A percentile compares a stretch with the other conserved stretches of the same genome.
Evolutionary conservation across 2,888 invertebrate genomes (phyloP).

Genomic region (Eugnorisma glareosa): DNA sequence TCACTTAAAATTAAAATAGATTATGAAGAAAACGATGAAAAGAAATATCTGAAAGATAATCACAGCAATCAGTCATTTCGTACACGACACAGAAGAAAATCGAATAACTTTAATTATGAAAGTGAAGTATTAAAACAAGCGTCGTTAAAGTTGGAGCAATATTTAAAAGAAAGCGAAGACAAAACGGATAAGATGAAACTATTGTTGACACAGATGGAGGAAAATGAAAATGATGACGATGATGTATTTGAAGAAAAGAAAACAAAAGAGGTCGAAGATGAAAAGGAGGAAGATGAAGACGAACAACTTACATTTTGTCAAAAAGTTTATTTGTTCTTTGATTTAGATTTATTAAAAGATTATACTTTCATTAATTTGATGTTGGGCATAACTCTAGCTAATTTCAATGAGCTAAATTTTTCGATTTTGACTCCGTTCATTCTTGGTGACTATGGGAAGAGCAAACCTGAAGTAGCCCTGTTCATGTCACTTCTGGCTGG

Average conservation of each 20-base stretch:
- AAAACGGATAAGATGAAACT: conserved; percentile 79
- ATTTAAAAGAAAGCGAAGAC: conserved; percentile 84
- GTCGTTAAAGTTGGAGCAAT: conserved; percentile 88
- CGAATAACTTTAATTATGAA: conserved; percentile 91
- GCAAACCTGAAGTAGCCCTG: conserved; percentile 91
- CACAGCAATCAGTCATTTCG: conserved; percentile 86
- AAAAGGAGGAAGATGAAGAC: conserved; percentile 73
- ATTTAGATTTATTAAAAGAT: conserved; percentile 93
- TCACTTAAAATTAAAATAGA: conserved; percentile 83
- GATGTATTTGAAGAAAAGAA: conserved; percentile 76
- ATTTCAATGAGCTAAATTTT: conserved; percentile 93
- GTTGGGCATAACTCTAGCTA: conserved; percentile 93
- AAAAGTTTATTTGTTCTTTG: conserved; percentile 92
- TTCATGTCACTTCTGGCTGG: conserved; percentile 93
- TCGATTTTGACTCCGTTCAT: conserved; percentile 94
- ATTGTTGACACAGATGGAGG: conserved; percentile 75
- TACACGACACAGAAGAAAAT: conserved; percentile 82
- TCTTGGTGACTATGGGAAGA: conserved; percentile 92
- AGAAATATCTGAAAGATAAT: conserved; percentile 85
- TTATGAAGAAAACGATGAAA: conserved; percentile 84
- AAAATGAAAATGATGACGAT: conserved; percentile 80
- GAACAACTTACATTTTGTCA: conserved; percentile 85
- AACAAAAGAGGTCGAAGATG: conserved; percentile 62
- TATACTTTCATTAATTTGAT: conserved; percentile 93
- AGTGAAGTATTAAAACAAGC: conserved; percentile 91